These are phyloP conservation scores for Galaxea fascicularis DNA, from an alignment of 92 coral and sea anemone genomes.

Conservation along the genomic window DNA sequence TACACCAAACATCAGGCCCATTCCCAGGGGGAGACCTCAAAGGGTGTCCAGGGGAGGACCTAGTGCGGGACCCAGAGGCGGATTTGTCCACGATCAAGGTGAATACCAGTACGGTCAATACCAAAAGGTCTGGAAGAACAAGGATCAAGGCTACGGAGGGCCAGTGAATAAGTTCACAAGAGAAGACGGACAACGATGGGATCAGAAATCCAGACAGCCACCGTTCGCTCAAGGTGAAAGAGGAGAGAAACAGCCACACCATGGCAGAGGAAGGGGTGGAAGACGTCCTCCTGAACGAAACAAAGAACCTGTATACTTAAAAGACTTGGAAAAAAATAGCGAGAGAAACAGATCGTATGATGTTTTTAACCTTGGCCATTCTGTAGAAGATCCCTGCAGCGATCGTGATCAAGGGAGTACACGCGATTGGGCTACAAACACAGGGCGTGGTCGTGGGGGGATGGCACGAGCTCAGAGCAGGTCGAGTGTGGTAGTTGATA, in stretches of 20 bases:
- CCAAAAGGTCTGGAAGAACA: not conserved
- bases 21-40: not conserved
- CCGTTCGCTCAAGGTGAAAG: not conserved
- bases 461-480: not conserved
- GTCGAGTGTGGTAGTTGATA: not conserved
- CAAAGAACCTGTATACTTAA: not conserved
- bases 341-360: not conserved
- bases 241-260: not conserved
- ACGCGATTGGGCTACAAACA: not conserved
- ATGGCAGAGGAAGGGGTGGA: not conserved
- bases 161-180: not conserved
- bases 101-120: not conserved
- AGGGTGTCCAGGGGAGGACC: conserved; percentile 1
- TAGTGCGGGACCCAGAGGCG: too few relatives aligned
- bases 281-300: not conserved
- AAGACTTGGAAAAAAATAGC: not conserved
- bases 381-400: not conserved
- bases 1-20: not conserved
- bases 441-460: conserved; percentile 11
- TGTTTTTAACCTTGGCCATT: not conserved
- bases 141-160: conserved; percentile 12
- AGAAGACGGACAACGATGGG: not conserved
- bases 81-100: conserved; percentile 6
- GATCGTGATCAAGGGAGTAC: not conserved
- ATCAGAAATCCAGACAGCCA: too few relatives aligned